Base-by-base conservation (phyloP, 2,113 vertebrate species). In the Lampris incognitus region DNA sequence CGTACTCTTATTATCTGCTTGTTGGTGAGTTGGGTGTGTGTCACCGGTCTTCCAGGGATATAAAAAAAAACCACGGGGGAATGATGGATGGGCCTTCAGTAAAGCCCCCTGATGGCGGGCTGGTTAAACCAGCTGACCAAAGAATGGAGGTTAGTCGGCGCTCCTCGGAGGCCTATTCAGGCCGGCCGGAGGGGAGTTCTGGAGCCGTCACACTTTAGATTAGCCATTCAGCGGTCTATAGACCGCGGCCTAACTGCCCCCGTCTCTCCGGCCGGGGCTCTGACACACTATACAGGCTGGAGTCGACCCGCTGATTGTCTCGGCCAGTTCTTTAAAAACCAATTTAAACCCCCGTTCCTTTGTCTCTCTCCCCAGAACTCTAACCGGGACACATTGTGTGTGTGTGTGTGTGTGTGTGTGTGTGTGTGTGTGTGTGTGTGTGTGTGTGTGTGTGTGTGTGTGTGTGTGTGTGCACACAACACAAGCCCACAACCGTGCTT, bases 1-100 rank as follows among this genome's bases (percentile, higher is more conserved):
- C 72, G 82, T 69, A 79, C 76, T 74, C 72, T 76, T 41, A 59
- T 10, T 1, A 63, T 82, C 42, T 52, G 84, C 36, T 6, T 56
- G 52, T 72, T 59, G 52, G 68, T 44, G 54, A 76, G 74, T 41
- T 77, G 80, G 86, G 85, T 80, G 81, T 72, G 59, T 79, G 82
- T 91, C 88, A 85, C 55, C 52, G 37, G 67, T 83, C 84, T 87
- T 89, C 89, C 78, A 83, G 67, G 54, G 54, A 81, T 61, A 69
- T 69, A 77, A 87, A 24, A 24, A 24, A 24, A 24, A 24, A 24
- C 0, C 87, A 83, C 54, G 80, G 69, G 41, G 41, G 76, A 65
- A 86, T 92, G 91, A 93, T 90, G 88, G 92, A 95, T 89, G 82
- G 88, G 84, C 55, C 39, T 58, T 85, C 93, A 92, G 93, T 92